A percentile compares a stretch with the other conserved stretches of the same genome.
Conservation (phyloP, 2,113 vertebrate genomes). For the Mesoclemmys tuberculata region DNA sequence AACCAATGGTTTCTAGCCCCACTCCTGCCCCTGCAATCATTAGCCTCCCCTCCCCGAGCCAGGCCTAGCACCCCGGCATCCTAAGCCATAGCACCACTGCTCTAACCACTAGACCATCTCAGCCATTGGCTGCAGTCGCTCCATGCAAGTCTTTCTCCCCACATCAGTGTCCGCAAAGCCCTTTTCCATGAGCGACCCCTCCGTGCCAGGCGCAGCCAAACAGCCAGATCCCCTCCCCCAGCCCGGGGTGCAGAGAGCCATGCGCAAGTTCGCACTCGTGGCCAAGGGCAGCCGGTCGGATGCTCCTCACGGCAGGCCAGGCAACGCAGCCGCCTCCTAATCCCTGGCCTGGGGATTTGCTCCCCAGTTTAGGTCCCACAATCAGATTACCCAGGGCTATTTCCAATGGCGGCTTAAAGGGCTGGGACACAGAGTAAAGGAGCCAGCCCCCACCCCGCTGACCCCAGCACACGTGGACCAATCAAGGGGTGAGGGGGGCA, state of each 20-base stretch:
- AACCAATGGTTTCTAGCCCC: background rate
- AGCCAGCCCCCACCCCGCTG: background rate
- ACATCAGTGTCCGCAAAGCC: background rate
- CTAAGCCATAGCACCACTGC: background rate
- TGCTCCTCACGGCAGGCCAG: background rate
- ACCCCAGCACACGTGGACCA: background rate
- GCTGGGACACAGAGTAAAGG: background rate
- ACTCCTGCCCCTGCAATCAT: background rate
- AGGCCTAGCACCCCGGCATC: fast-evolving
- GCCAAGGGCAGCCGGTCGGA: background rate
- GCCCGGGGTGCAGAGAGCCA: background rate
- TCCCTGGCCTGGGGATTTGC: slow-evolving; percentile 42
- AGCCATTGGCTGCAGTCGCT: background rate
- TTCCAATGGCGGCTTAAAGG: slow-evolving; percentile 54
- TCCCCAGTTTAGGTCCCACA: background rate
- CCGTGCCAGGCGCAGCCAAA: background rate
- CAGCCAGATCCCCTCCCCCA: fast-evolving
- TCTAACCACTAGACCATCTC: background rate
- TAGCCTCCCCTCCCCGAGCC: background rate
- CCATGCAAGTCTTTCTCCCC: background rate
- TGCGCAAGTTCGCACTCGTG: background rate
- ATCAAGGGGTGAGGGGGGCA: background rate
- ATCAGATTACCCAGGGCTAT: slow-evolving; percentile 69
- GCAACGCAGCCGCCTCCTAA: slow-evolving; percentile 41
- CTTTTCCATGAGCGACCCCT: background rate